A percentile compares a stretch with the other conserved stretches of the same genome.
phyloP scores from a whole-genome alignment of 1,140 invertebrate species.

The Pseudomyrmex dendroicus region DNA sequence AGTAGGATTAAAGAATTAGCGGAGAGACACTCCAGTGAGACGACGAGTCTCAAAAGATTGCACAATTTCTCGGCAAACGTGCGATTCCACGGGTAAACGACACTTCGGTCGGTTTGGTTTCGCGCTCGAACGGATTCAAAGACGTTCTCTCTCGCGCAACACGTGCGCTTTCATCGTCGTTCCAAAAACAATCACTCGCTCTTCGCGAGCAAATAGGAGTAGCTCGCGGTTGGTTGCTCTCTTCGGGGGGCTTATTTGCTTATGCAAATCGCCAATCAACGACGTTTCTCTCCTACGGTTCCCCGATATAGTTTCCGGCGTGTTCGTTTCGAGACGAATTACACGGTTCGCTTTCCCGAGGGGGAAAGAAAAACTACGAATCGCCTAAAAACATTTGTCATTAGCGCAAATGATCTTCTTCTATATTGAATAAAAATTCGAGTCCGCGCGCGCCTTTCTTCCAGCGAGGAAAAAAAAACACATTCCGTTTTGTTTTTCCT shows the following conservation, averaged over 20 bases:
- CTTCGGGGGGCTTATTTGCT: conserved; percentile 73
- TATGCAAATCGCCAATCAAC: conserved; percentile 77
- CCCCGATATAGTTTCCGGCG: background rate
- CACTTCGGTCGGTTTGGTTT: conserved; percentile 3
- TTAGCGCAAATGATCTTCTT: background rate
- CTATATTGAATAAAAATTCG: background rate
- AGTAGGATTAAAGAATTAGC: background rate
- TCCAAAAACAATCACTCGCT: conserved; percentile 73
- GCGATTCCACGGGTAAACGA: conserved; percentile 40
- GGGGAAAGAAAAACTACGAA: background rate
- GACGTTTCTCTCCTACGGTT: background rate
- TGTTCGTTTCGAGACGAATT: conserved; percentile 21
- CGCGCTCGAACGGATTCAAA: conserved; percentile 38
- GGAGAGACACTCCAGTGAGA: too few relatives aligned
- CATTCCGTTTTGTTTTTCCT: conserved; percentile 6
- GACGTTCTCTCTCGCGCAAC: conserved; percentile 10
- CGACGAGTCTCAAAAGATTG: background rate
- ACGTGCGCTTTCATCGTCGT: conserved; percentile 41
- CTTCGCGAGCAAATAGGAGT: conserved; percentile 65
- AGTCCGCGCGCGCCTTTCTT: conserved; percentile 12
- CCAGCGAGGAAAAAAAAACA: conserved; percentile 4
- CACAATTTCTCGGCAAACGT: background rate
- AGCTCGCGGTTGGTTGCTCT: conserved; percentile 23
- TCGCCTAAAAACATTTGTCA: background rate
- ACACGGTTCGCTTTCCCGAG: background rate